phyloP scores from a whole-genome alignment of 2,888 invertebrate genomes.

The Epistrophe grossulariae region DNA sequence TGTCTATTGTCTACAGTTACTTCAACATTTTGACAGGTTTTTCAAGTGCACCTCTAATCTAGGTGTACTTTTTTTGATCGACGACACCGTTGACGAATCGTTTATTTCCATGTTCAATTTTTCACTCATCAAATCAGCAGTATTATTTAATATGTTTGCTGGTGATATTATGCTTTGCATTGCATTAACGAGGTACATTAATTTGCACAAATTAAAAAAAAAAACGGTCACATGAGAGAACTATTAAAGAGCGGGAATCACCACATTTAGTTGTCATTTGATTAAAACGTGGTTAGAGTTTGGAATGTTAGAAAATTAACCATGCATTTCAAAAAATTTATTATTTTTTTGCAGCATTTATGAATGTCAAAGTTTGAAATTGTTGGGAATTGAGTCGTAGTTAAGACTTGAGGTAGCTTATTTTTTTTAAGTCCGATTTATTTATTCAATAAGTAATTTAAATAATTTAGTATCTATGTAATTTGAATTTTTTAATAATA shows the following conservation, averaged over 20 bases:
- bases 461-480: background rate
- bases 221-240: background rate
- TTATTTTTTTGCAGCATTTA: background rate
- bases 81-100: background rate
- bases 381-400: conserved; percentile 23
- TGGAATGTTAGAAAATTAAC: conserved; percentile 18
- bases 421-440: background rate
- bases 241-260: conserved; percentile 23
- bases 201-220: conserved; percentile 1
- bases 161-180: no score
- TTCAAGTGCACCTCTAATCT: conserved; percentile 13
- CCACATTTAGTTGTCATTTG: conserved; percentile 14
- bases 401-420: background rate
- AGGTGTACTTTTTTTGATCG: background rate
- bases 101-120: background rate
- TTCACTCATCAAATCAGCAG: conserved; percentile 9
- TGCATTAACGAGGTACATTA: background rate
- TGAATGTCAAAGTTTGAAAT: conserved; percentile 11
- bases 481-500: background rate
- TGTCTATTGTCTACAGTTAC: background rate
- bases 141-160: no score
- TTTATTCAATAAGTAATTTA: background rate
- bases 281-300: conserved; percentile 12
- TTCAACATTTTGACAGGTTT: conserved; percentile 12
- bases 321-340: conserved; percentile 6